Evolutionary conservation across 2,797 vertebrate genomes (phyloP), one percentile per base, ranked within the genome.

Genomic region (Masticophis lateralis): DNA sequence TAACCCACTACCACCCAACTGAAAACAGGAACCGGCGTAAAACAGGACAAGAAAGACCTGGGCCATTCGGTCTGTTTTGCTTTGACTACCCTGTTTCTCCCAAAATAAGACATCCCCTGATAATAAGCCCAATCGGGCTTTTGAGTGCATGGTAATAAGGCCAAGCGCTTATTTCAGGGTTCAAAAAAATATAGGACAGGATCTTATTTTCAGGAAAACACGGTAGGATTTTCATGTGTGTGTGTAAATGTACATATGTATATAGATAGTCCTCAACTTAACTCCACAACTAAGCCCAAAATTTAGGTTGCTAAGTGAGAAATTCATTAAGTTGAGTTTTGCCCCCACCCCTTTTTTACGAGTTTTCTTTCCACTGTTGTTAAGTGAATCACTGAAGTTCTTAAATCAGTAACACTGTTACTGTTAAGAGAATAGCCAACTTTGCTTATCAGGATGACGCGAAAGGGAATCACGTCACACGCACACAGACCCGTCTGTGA

Each of bases 331-430:
- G 9, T 27, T 27, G 25, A 28, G 61, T 66, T 66, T n/a, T 27
- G 60, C 11, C 11, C 61, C 60, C 10, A 0, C 57, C 0, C 0
- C 0, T 3, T 27, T 27, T 61, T 27, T 61, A 61, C 0, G 8
- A 3, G 8, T 63, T 63, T 63, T 28, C 27, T 28, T 12, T 27
- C 61, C 10, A 27, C 10, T 0, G 25, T 28, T 11, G 60, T 63
- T 63, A 66, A n/a, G 27, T 13, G 61, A n/a, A 66, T 13, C 61
- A 5, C 10, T n/a, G 27, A 28, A 13, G 12, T 66, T 66, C 27
- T 28, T 28, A 13, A 66, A n/a, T 66, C 0, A 28, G 27, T 66
- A 12, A 66, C 61, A 4, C 61, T 10, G 1, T 63, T 53, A 53
- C 51, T 13, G 4, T 66, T 66, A 66, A 66, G 27, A n/a, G 27